Evolutionary conservation across 2,797 vertebrate species (phyloP).

Genomic region (Pseudochirops corinnae): DNA sequence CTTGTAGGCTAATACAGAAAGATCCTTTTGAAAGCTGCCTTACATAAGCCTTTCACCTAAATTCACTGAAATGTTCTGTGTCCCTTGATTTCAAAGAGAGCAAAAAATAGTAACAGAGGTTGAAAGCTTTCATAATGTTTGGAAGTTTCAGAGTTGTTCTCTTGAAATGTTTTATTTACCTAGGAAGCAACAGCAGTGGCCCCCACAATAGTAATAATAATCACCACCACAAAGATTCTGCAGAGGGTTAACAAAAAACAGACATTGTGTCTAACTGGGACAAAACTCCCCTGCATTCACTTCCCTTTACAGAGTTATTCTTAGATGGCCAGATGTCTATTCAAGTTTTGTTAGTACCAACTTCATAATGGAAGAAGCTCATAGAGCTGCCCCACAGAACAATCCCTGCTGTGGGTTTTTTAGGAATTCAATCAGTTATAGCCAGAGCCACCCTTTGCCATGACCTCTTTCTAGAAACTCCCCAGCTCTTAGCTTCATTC

Average conservation of each 20-base stretch:
- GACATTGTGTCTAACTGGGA: background rate
- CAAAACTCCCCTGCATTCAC: conserved; percentile 37
- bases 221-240: background rate
- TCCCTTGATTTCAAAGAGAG: conserved; percentile 10
- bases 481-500: background rate
- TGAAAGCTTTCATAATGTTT: background rate
- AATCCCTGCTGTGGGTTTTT: conserved; percentile 1
- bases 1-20: background rate
- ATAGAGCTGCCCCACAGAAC: background rate
- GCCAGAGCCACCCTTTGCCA: conserved; percentile 22
- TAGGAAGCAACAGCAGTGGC: background rate
- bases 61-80: background rate
- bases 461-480: conserved; percentile 15
- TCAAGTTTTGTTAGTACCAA: background rate
- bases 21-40: background rate
- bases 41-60: background rate
- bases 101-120: background rate
- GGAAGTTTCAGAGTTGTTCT: background rate
- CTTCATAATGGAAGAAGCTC: conserved; percentile 44
- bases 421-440: background rate
- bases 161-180: background rate
- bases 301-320: conserved; percentile 43
- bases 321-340: conserved; percentile 33
- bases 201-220: background rate
- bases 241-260: background rate